Percentiles rank a stretch among this genome's conserved stretches.
Evolutionary conservation across 2,888 invertebrate genomes (phyloP).

Genomic region (Orthosia gothica): DNA sequence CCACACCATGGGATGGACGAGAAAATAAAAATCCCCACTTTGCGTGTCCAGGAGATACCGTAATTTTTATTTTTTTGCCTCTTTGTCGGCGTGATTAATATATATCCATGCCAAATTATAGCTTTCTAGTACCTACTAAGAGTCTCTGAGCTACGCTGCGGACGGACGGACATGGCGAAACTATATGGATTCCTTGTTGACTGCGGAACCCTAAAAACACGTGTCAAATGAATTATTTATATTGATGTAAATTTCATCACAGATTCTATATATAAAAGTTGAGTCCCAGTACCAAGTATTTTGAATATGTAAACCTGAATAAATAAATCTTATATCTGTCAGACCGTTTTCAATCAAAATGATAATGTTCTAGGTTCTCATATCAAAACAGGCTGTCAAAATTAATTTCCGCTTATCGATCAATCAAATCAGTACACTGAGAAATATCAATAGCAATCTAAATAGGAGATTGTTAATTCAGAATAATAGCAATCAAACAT

Average conservation of each 20-base stretch:
- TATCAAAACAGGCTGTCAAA: not conserved
- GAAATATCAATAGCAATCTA: not conserved
- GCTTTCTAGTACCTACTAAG: too few species aligned
- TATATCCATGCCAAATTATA: too few species aligned
- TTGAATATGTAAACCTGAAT: not conserved
- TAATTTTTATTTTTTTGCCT: too few species aligned
- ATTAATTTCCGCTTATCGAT: not conserved
- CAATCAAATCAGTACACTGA: not conserved
- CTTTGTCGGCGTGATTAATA: too few species aligned
- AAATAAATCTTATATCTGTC: not conserved
- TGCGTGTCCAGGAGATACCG: too few species aligned
- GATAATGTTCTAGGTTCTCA: not conserved
- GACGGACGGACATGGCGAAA: too few species aligned
- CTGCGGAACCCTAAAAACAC: not conserved
- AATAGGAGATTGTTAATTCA: not conserved
- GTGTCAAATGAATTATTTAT: constrained; percentile 20
- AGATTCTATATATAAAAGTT: not conserved
- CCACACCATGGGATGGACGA: too few species aligned
- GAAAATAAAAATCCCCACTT: too few species aligned
- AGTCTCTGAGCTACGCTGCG: too few species aligned
- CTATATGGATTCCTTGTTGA: too few species aligned
- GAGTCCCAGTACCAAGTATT: not conserved
- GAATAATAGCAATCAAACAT: not conserved
- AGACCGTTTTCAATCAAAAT: not conserved
- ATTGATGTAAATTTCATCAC: constrained; percentile 10